Evolutionary conservation across 2,797 vertebrate species (phyloP).

Genomic region (Epinephelus awoara): DNA sequence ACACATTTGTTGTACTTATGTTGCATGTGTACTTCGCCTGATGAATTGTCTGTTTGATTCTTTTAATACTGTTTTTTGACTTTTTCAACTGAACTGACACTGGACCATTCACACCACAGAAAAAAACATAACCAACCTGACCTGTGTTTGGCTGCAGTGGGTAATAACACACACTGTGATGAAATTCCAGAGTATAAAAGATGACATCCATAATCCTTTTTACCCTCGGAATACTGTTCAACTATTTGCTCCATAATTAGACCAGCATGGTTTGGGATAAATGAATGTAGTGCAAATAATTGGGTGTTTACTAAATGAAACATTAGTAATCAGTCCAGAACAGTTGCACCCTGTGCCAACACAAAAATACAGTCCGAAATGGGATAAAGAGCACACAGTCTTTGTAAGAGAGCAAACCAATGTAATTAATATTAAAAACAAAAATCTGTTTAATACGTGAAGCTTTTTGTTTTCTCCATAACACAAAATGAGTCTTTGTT

Average conservation of each 20-base stretch:
- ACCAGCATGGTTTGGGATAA: slow-evolving; percentile 3
- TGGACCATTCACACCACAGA: background rate
- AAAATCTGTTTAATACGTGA: no score
- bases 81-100: background rate
- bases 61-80: background rate
- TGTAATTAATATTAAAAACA: background rate
- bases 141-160: background rate
- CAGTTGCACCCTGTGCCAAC: background rate
- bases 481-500: no score
- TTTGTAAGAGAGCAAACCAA: background rate
- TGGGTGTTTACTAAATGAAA: background rate
- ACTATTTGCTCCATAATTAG: background rate
- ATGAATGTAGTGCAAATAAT: background rate
- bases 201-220: background rate
- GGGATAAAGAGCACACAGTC: background rate
- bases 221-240: background rate
- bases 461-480: no score
- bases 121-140: background rate
- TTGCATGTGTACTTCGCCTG: background rate
- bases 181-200: background rate
- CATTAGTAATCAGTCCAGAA: slow-evolving; percentile 8
- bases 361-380: background rate
- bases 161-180: slow-evolving; percentile 1
- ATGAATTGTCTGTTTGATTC: background rate
- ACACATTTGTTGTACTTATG: no score